These are phyloP conservation scores for Pelusios castaneus DNA, from an alignment of 2,113 vertebrate species.

Conservation along the genomic window DNA sequence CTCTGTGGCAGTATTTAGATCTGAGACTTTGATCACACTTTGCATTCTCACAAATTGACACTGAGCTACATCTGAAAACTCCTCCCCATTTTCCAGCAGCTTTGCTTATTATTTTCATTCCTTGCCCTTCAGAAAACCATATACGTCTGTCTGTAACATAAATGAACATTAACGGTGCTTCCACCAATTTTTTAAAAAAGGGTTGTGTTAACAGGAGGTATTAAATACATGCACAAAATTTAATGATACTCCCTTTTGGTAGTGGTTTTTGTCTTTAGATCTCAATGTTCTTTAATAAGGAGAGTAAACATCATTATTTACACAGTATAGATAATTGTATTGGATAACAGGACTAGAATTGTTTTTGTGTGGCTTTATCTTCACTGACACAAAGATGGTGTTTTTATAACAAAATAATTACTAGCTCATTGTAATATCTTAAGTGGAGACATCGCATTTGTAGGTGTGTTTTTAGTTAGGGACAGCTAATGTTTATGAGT, in stretches of 20 bases:
- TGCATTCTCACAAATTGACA: too few relatives aligned
- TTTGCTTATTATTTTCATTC: neutral
- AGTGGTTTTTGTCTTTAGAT: neutral
- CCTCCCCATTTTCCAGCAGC: too few relatives aligned
- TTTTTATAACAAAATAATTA: neutral
- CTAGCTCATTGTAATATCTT: neutral
- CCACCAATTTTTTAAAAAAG: neutral
- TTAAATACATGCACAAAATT: neutral
- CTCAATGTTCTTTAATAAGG: neutral
- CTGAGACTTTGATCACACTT: too few relatives aligned
- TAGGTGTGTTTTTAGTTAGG: neutral
- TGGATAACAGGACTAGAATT: neutral
- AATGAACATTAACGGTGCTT: neutral
- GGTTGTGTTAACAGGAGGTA: neutral
- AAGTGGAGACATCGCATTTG: neutral
- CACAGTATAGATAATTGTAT: neutral
- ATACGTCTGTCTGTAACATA: neutral
- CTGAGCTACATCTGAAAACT: too few relatives aligned
- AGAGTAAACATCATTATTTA: neutral
- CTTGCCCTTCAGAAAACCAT: neutral
- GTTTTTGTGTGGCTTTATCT: neutral
- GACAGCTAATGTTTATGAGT: neutral
- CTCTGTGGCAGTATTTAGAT: too few relatives aligned
- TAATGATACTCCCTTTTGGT: neutral
- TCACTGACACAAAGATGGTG: neutral